A percentile compares a stretch with the other conserved stretches of the same genome.
These are phyloP conservation scores for Bufo gargarizans DNA, from an alignment of 2,113 vertebrate genomes.

Conservation along the genomic window DNA sequence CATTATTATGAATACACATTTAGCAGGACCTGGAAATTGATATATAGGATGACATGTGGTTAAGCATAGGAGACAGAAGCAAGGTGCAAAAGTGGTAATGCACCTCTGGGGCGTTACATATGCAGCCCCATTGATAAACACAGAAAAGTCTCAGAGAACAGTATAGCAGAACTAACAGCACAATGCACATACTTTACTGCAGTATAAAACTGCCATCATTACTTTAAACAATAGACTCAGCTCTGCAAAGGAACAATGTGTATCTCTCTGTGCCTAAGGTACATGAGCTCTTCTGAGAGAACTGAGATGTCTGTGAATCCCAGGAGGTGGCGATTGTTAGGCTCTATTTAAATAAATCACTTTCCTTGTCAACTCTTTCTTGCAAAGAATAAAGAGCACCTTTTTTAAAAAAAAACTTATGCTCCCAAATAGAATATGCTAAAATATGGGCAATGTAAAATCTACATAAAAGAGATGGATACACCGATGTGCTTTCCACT, in stretches of 20 bases:
- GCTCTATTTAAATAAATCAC: not conserved
- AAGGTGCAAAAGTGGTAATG: too few relatives aligned
- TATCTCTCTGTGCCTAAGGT: not conserved
- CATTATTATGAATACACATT: too few relatives aligned
- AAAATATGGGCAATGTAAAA: not conserved
- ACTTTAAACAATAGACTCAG: not conserved
- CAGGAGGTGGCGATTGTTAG: not conserved
- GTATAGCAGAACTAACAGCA: not conserved
- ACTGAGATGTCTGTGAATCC: not conserved
- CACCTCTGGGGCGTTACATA: too few relatives aligned
- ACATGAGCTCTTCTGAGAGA: not conserved
- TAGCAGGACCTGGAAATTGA: too few relatives aligned
- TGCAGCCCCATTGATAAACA: not conserved
- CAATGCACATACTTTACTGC: not conserved
- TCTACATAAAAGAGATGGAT: not conserved
- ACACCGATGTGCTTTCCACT: not conserved
- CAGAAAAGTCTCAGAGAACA: not conserved
- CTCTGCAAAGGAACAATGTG: constrained; percentile 23
- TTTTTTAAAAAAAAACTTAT: not conserved
- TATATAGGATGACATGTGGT: too few relatives aligned
- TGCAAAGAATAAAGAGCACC: not conserved
- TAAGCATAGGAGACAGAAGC: too few relatives aligned
- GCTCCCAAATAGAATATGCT: not conserved
- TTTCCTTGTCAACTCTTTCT: not conserved
- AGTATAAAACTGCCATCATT: not conserved